Evolutionary conservation across 2,797 vertebrate species (phyloP).

Genomic region (Silurus aristotelis): DNA sequence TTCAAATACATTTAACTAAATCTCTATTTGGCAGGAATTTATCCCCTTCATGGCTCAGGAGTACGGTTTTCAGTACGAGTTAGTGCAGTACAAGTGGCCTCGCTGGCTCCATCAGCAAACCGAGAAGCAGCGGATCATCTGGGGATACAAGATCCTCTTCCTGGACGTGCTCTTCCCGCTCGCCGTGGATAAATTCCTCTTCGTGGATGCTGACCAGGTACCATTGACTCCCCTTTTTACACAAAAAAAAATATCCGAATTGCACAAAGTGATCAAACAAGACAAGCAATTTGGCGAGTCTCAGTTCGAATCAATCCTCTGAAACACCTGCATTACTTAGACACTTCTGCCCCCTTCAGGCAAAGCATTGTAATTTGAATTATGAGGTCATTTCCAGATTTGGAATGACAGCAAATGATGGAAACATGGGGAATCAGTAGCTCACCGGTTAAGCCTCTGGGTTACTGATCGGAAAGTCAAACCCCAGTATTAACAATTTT

Average conservation of each 20-base stretch:
- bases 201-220: conserved; percentile 98
- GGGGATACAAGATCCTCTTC: conserved; percentile 99
- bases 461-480: no score
- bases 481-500: no score
- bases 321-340: background rate
- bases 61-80: conserved; percentile 88
- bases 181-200: conserved; percentile 96
- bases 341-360: conserved; percentile 50
- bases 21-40: conserved; percentile 75
- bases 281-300: no score
- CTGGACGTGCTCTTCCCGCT: conserved; percentile 96
- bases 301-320: no score
- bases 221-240: background rate
- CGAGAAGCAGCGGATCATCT: conserved; percentile 96
- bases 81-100: conserved; percentile 97
- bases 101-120: conserved; percentile 94
- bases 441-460: no score
- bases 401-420: no score
- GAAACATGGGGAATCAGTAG: no score
- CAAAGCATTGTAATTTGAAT: conserved; percentile 16
- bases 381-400: no score
- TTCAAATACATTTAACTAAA: background rate
- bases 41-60: conserved; percentile 89
- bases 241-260: no score
- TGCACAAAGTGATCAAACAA: no score